phyloP scores from a whole-genome alignment of 35 echinoderm and acorn worm species.

The Ophioderma brevispina region DNA sequence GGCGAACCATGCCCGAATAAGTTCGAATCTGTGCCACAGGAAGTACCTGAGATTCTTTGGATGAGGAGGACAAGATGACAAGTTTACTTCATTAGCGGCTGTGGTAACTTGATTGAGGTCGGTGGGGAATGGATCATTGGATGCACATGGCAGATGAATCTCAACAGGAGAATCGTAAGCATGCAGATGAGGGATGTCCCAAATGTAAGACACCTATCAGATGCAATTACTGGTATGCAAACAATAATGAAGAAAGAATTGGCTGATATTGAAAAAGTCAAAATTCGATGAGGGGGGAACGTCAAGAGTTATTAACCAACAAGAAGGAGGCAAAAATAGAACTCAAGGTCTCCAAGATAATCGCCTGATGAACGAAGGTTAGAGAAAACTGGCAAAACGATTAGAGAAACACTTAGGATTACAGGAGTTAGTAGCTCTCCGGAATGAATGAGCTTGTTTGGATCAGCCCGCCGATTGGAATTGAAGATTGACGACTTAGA shows the following conservation, averaged over 20 bases:
- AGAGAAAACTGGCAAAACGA: neutral
- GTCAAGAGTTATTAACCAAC: neutral
- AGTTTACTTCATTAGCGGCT: conserved; percentile 58
- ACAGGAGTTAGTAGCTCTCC: neutral
- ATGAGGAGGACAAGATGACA: conserved; percentile 71
- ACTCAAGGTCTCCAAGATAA: neutral
- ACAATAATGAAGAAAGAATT: conserved; percentile 60
- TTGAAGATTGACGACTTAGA: neutral
- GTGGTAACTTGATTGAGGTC: conserved; percentile 56
- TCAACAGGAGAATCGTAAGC: neutral
- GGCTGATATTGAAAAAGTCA: conserved; percentile 79
- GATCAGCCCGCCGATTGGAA: neutral
- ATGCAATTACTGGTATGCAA: conserved; percentile 75
- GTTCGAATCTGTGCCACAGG: conserved; percentile 48
- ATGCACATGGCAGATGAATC: conserved; percentile 35
- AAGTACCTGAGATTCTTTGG: conserved; percentile 70
- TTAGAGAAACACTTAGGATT: neutral
- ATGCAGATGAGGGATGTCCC: conserved; percentile 61
- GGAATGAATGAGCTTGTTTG: conserved; percentile 4
- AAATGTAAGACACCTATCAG: conserved; percentile 90
- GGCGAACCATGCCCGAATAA: conserved; percentile 66
- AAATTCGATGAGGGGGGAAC: conserved; percentile 41
- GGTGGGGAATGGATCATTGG: conserved; percentile 29
- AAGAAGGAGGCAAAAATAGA: neutral
- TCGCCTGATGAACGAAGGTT: neutral